phyloP scores from a whole-genome alignment of 2,113 vertebrate species.

The human region GRCh38 chr15:41190501-41191000 shows the following conservation, averaged over 20 bases:
- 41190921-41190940: background rate
- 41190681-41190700: background rate
- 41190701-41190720: conserved; percentile 33
- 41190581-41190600: background rate
- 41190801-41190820: conserved; percentile 36
- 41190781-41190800: conserved; percentile 35
- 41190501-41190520: no score
- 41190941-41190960: background rate
- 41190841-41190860: background rate
- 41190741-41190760: background rate
- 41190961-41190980: background rate
- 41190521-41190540: conserved; percentile 40
- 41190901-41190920: background rate
- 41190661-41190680: background rate
- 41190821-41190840: background rate
- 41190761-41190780: conserved; percentile 16
- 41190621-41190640: background rate
- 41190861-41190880: conserved; percentile 17
- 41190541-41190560: background rate
- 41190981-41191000: background rate
- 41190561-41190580: background rate
- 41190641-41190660: background rate
- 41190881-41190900: conserved; percentile 39
- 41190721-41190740: background rate
- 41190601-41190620: background rate